phyloP scores from a whole-genome alignment of 2,113 vertebrate genomes.

The Serilophus lunatus region DNA sequence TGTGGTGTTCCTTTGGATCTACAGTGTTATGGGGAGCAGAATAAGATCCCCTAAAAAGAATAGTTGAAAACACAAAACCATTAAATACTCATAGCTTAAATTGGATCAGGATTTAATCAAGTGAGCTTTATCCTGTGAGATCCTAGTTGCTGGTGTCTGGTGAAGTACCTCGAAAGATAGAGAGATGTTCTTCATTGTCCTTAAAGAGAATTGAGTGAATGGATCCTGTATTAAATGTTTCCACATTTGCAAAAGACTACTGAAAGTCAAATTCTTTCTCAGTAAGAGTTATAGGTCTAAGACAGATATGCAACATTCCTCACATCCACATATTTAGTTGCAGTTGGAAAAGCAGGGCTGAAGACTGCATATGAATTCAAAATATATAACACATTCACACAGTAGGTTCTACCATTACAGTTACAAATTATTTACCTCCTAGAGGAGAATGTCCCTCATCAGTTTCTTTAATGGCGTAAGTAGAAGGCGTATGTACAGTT shows the following conservation, averaged over 20 bases:
- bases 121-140: background rate
- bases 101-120: background rate
- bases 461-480: background rate
- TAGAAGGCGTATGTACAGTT: background rate
- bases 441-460: background rate
- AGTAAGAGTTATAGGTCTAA: background rate
- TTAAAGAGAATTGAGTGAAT: background rate
- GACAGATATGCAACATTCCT: background rate
- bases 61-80: background rate
- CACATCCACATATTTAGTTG: background rate
- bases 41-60: background rate
- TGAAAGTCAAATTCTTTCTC: background rate
- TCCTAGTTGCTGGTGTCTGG: background rate
- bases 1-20: background rate
- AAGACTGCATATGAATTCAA: background rate
- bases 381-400: background rate
- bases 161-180: background rate
- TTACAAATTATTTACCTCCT: background rate
- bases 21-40: background rate
- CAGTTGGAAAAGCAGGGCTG: background rate
- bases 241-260: background rate
- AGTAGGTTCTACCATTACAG: background rate
- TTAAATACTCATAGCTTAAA: background rate
- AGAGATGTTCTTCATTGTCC: background rate
- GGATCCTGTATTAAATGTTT: background rate